phyloP scores from a whole-genome alignment of 37 sponge, comb jelly and placozoan species.

The Ianthella basta region DNA sequence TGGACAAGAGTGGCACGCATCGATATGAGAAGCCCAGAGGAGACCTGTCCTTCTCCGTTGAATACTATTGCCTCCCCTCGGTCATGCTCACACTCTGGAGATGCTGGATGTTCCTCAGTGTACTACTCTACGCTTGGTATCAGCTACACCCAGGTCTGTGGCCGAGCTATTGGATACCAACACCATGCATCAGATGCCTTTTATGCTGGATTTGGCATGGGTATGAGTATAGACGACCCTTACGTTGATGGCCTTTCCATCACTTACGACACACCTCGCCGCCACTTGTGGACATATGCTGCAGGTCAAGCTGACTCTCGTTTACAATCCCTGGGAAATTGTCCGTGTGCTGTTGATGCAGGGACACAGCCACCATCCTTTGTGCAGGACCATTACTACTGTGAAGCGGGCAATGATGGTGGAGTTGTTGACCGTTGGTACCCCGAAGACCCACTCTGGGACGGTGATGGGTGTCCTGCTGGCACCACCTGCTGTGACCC shows the following conservation, averaged over 20 bases:
- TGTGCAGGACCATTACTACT: no score
- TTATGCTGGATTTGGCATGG: not conserved
- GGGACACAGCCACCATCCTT: no score
- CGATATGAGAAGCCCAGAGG: not conserved
- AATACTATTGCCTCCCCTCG: not conserved
- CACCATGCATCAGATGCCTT: not conserved
- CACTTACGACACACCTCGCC: constrained; percentile 5
- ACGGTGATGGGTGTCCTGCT: no score
- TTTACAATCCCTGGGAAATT: no score
- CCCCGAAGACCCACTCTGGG: no score
- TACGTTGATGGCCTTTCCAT: constrained; percentile 6
- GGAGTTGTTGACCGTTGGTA: no score
- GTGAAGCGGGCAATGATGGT: no score
- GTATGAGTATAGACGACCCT: not conserved
- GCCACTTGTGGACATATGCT: not conserved
- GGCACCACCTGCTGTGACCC: no score
- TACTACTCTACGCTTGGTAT: not conserved
- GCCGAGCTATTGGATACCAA: not conserved
- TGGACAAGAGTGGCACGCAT: constrained; percentile 15
- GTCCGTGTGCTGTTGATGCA: no score
- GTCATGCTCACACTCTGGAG: not conserved
- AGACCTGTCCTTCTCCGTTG: constrained; percentile 13
- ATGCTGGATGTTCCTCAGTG: not conserved
- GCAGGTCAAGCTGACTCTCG: not conserved
- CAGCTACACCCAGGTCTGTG: not conserved